phyloP scores from a whole-genome alignment of 2,888 invertebrate genomes.

The Deroplatys truncata region DNA sequence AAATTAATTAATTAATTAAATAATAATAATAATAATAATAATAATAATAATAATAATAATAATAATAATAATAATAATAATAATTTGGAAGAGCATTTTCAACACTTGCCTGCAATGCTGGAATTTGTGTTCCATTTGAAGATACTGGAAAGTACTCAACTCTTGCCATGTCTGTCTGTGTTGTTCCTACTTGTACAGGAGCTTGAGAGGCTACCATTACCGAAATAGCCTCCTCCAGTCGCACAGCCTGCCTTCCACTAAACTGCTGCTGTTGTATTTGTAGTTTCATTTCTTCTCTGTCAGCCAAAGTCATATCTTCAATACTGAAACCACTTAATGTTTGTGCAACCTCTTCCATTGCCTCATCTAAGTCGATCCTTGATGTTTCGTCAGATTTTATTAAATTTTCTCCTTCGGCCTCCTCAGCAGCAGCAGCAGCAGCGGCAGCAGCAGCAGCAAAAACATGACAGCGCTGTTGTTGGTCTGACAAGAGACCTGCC shows the following conservation, averaged over 20 bases:
- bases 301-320: constrained; percentile 22
- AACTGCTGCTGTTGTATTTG: constrained; percentile 34
- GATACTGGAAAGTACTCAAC: constrained; percentile 50
- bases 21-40: too few relatives aligned
- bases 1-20: too few relatives aligned
- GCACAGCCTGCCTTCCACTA: constrained; percentile 25
- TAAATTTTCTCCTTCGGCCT: constrained; percentile 22
- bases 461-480: constrained; percentile 32
- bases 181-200: constrained; percentile 40
- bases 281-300: constrained; percentile 41
- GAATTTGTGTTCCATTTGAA: constrained; percentile 36
- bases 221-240: constrained; percentile 34
- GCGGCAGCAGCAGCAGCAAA: constrained; percentile 30
- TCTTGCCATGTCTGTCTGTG: constrained; percentile 42
- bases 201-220: constrained; percentile 43
- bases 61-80: too few relatives aligned
- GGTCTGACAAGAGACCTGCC: constrained; percentile 32
- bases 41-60: too few relatives aligned
- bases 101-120: constrained; percentile 26
- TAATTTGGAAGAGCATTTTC: not conserved
- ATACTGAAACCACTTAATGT: constrained; percentile 36
- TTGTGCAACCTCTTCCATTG: constrained; percentile 45
- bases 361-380: constrained; percentile 34
- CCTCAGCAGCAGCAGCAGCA: constrained; percentile 38
- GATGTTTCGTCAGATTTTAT: constrained; percentile 21